Conservation (phyloP, 92 coral and sea anemone genomes). For the Palythoa grandis region DNA sequence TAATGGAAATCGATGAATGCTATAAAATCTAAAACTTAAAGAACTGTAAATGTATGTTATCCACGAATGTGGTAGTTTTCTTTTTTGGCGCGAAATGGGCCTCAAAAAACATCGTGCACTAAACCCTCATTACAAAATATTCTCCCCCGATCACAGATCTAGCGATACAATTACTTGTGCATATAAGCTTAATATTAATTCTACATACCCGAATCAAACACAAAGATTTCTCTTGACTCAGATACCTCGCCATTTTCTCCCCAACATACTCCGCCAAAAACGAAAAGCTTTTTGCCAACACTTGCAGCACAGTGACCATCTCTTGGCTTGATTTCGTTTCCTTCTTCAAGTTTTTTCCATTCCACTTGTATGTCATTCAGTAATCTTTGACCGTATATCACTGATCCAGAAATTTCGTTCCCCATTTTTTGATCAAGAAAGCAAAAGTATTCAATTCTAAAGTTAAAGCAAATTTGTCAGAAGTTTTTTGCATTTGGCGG, state of each 20-base stretch:
- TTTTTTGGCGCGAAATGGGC: not conserved
- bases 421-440: constrained; percentile 59
- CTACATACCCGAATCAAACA: constrained; percentile 71
- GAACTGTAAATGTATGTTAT: too few species aligned
- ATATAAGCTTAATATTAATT: not conserved
- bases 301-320: constrained; percentile 85
- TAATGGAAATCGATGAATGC: too few species aligned
- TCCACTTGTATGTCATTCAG: constrained; percentile 63
- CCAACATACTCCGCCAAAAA: constrained; percentile 85
- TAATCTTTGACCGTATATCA: constrained; percentile 70
- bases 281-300: constrained; percentile 63
- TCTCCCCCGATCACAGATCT: not conserved
- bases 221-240: constrained; percentile 74
- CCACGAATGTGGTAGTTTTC: too few species aligned
- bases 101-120: too few species aligned
- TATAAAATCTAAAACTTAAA: too few species aligned
- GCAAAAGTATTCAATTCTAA: not conserved
- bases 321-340: constrained; percentile 56
- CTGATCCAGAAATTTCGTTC: constrained; percentile 70
- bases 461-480: not conserved
- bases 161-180: not conserved
- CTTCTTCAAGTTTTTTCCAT: constrained; percentile 66
- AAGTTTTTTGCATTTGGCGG: constrained; percentile 12
- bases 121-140: not conserved
- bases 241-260: constrained; percentile 68